A percentile compares a stretch with the other conserved stretches of the same genome.
These are phyloP conservation scores for Crypturellus tataupa DNA, from an alignment of 2,797 vertebrate genomes.

Conservation along the genomic window DNA sequence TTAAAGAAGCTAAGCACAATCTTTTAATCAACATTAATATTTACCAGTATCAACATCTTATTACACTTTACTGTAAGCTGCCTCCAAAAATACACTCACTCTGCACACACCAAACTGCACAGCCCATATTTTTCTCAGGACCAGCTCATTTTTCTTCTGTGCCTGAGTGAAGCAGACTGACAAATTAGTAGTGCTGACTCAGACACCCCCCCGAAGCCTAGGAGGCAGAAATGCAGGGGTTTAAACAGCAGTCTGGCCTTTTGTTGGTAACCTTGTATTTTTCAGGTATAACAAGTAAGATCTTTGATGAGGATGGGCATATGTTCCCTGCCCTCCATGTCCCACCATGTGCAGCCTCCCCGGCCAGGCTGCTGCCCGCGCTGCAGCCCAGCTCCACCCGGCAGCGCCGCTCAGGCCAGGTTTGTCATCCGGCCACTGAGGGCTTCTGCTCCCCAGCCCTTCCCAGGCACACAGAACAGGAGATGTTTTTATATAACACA, in stretches of 20 bases:
- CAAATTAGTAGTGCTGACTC: neutral
- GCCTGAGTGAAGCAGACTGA: neutral
- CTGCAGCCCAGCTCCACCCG: neutral
- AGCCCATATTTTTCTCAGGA: neutral
- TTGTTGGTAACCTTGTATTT: neutral
- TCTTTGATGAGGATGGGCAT: neutral
- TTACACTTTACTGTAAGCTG: neutral
- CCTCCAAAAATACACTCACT: neutral
- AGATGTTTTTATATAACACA: rapidly evolving
- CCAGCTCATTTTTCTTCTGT: neutral
- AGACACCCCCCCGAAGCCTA: neutral
- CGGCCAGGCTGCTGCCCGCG: neutral
- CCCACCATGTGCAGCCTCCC: neutral
- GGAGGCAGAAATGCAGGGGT: neutral
- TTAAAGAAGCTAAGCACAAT: neutral
- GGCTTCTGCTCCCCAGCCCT: neutral
- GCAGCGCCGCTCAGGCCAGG: neutral
- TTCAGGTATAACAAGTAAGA: neutral
- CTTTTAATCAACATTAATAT: neutral
- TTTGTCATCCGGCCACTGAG: neutral
- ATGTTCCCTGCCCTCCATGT: neutral
- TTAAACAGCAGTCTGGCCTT: neutral
- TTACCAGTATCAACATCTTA: neutral
- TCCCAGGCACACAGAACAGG: neutral
- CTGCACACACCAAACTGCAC: neutral